phyloP scores from a whole-genome alignment of 2,888 invertebrate genomes.

The Drosophila nigricruria region DNA sequence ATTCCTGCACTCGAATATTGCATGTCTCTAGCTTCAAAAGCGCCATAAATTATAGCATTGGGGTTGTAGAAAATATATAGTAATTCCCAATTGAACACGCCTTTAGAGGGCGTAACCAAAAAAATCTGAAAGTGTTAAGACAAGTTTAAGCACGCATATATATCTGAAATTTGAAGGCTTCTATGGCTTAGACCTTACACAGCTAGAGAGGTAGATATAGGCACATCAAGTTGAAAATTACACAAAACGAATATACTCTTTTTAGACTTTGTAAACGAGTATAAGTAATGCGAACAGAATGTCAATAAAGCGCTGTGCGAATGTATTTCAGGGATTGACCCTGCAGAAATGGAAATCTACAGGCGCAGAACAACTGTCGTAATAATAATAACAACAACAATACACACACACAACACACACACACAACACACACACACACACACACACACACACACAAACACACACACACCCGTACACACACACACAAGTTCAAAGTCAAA shows the following conservation, averaged over 20 bases:
- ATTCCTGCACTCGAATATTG: not conserved
- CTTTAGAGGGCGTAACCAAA: not conserved
- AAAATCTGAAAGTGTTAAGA: not conserved
- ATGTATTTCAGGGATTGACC: conserved; percentile 25
- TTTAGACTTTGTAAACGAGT: no score
- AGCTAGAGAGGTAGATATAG: not conserved
- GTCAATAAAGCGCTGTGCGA: conserved; percentile 33
- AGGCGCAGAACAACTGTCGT: conserved; percentile 9
- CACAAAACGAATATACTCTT: not conserved
- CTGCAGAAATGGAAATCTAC: conserved; percentile 26
- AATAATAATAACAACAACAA: conserved; percentile 18
- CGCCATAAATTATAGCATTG: not conserved
- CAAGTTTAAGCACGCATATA: fast-evolving
- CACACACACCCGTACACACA: not conserved
- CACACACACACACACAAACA: conserved; percentile 17
- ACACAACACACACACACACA: not conserved
- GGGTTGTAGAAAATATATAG: not conserved
- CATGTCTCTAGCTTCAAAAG: not conserved
- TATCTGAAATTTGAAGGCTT: not conserved
- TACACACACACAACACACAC: conserved; percentile 1
- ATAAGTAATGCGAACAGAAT: conserved; percentile 12
- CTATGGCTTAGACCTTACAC: no score
- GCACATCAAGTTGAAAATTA: no score
- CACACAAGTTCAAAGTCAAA: conserved; percentile 65
- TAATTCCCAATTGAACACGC: not conserved